Evolutionary conservation across 2,797 vertebrate species (phyloP).

Genomic region (Brachyalestes nurse): DNA sequence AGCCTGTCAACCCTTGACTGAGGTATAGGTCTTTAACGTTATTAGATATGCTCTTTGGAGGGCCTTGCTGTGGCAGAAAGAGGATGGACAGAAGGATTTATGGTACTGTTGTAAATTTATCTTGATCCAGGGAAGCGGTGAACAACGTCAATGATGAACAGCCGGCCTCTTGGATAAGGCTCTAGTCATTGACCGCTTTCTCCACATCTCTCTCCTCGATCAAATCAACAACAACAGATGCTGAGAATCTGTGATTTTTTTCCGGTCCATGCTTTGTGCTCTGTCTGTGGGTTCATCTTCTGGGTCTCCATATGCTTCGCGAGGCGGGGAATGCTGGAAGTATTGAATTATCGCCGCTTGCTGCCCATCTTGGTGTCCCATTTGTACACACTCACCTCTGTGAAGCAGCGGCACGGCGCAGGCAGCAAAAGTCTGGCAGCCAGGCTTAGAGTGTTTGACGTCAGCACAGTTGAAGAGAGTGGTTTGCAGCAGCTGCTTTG

Average conservation of each 20-base stretch:
- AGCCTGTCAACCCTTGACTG: constrained; percentile 17
- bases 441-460: constrained; percentile 32
- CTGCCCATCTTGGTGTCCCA: not conserved
- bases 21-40: constrained; percentile 35
- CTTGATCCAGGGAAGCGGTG: constrained; percentile 33
- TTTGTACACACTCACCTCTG: not conserved
- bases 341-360: constrained; percentile 17
- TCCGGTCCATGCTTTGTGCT: constrained; percentile 20
- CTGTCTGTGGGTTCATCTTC: constrained; percentile 4
- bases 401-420: constrained; percentile 13
- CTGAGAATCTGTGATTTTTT: not conserved
- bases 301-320: constrained; percentile 25
- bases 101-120: constrained; percentile 43
- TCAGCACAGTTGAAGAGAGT: constrained; percentile 27
- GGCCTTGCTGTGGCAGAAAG: constrained; percentile 15
- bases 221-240: constrained; percentile 35
- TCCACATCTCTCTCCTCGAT: not conserved
- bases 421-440: not conserved
- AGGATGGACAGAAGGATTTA: constrained; percentile 39
- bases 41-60: constrained; percentile 44
- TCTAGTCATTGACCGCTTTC: constrained; percentile 13
- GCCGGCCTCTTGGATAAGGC: constrained; percentile 20
- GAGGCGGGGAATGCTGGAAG: constrained; percentile 12
- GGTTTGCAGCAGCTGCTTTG: constrained; percentile 47
- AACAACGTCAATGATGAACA: constrained; percentile 40